Evolutionary conservation across 2,888 invertebrate genomes (phyloP).

Genomic region (Spodoptera picta): DNA sequence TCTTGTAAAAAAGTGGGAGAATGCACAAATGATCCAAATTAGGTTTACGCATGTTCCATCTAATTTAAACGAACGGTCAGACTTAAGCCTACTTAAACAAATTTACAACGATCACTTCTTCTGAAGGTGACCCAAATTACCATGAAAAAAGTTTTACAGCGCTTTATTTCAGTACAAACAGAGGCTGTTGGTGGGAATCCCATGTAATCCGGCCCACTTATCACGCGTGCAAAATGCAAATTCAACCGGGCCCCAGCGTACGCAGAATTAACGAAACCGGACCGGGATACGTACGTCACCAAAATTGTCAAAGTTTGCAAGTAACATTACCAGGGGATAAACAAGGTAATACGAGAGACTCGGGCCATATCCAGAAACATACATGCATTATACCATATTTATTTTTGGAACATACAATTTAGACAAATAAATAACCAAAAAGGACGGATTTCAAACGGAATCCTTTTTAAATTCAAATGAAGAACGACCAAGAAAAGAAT

Average conservation of each 20-base stretch:
- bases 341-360: conserved; percentile 72
- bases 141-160: conserved; percentile 88
- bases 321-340: conserved; percentile 77
- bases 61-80: conserved; percentile 80
- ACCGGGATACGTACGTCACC: conserved; percentile 75
- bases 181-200: conserved; percentile 86
- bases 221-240: conserved; percentile 89
- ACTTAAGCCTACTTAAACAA: conserved; percentile 86
- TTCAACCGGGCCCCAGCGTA: conserved; percentile 77
- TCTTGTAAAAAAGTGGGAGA: conserved; percentile 20
- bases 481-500: conserved; percentile 52
- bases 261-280: conserved; percentile 84
- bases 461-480: conserved; percentile 54
- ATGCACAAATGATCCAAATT: conserved; percentile 59
- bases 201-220: conserved; percentile 87
- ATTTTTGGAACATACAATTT: conserved; percentile 38
- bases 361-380: conserved; percentile 49
- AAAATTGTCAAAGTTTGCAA: conserved; percentile 84
- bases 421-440: conserved; percentile 35
- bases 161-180: conserved; percentile 88
- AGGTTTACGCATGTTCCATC: conserved; percentile 66
- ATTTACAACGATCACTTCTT: conserved; percentile 85
- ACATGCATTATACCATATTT: conserved; percentile 35
- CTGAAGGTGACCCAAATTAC: conserved; percentile 88
- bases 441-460: conserved; percentile 27